Base-by-base conservation (phyloP, 2,797 vertebrate genomes). In the Parauchenoglanis punctatus region DNA sequence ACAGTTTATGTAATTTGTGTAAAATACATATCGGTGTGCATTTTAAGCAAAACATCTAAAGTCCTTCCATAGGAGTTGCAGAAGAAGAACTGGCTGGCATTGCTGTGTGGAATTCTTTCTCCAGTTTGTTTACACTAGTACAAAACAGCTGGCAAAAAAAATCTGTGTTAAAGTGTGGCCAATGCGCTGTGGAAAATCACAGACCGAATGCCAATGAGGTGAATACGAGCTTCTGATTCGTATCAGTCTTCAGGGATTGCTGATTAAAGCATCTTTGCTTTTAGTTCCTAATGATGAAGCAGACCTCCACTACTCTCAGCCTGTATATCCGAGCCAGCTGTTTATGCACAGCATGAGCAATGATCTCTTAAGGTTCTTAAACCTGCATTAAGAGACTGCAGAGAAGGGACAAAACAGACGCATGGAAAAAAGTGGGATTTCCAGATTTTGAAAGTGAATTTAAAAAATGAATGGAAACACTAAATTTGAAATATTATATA, bases 51-150 rank as follows among this genome's bases (percentile, higher is more conserved):
- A 83, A 52, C n/a, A 7, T 54, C 61, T 67, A 23, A 67, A 31
- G 3, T 80, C 75, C 23, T 68, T 68, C 28, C 56, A 58, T 73
- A 82, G 15, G 80, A 56, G 70, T n/a, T 31, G 31, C 70, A 83
- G 31, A 31, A 59, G 63, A 72, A 54, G 54, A 81, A 52, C 46
- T 88, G 88, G 86, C 49, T 18, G 44, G 83, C 40, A 40, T n/a
- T 86, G 67, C 81, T 28, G 72, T 28, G 85, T 81, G 65, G 80
- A 84, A 90, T 86, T 85, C 68, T 63, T 81, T 67, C 31, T 65
- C 44, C 75, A 44, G 68, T 84, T 81, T 91, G 86, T 88, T 90
- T 89, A 89, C 59, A 86, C 63, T 73, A 59, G 78, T 17, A 52
- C 73, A 68, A 68, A 88, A 87, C 68, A 35, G 35, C 58, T 63